These are phyloP conservation scores for Enteromius mattozi DNA, from an alignment of 2,797 vertebrate genomes.

Conservation along the genomic window DNA sequence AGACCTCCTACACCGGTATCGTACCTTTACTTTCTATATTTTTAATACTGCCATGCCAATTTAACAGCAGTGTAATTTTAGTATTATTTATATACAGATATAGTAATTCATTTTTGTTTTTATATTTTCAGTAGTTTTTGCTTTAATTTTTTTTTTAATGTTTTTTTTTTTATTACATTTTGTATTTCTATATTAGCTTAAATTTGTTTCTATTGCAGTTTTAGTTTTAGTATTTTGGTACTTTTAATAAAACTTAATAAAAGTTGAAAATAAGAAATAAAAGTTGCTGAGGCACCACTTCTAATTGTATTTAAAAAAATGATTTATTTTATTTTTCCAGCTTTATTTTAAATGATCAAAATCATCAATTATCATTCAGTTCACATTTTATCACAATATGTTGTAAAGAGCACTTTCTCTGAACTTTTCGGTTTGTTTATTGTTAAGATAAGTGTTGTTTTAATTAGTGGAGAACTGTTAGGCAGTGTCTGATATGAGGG, in stretches of 20 bases:
- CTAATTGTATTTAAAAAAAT: background rate
- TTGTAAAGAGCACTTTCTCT: background rate
- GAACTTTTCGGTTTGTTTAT: background rate
- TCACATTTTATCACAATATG: background rate
- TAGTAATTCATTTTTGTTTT: background rate
- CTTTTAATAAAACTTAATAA: background rate
- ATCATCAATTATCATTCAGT: background rate
- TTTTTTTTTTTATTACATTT: background rate
- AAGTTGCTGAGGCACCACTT: background rate
- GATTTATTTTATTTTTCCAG: background rate
- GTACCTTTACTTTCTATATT: constrained; percentile 22
- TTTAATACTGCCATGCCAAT: constrained; percentile 46
- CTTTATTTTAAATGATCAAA: background rate
- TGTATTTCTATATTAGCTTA: too few species aligned
- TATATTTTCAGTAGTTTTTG: background rate
- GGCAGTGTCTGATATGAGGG: background rate
- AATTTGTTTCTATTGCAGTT: background rate
- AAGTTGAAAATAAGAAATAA: too few species aligned
- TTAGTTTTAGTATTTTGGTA: background rate
- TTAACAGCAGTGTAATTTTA: background rate
- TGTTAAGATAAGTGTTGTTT: background rate
- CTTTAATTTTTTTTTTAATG: background rate
- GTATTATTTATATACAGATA: background rate
- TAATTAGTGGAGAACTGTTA: constrained; percentile 6
- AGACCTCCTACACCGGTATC: constrained; percentile 96